A percentile compares a stretch with the other conserved stretches of the same genome.
These are phyloP conservation scores for Parnassius smintheus DNA, from an alignment of 2,888 invertebrate species.

Conservation along the genomic window DNA sequence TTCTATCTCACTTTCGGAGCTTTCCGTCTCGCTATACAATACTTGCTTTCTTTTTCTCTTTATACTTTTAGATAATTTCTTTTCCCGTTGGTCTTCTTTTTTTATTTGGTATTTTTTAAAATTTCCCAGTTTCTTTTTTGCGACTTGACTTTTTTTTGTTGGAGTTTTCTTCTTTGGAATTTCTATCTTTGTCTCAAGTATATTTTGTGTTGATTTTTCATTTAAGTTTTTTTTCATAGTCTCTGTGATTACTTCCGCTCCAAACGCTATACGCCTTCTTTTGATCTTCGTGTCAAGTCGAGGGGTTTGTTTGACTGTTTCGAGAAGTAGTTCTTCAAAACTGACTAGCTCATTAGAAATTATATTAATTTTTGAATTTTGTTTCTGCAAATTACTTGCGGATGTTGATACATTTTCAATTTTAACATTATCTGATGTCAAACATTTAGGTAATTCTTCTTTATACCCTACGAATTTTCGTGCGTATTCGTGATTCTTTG, in stretches of 20 bases:
- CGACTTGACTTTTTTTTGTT: too few relatives aligned
- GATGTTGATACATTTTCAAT: background rate
- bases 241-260: conserved; percentile 5
- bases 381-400: background rate
- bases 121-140: too few relatives aligned
- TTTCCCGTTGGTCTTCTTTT: too few relatives aligned
- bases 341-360: background rate
- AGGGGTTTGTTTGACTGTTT: conserved; percentile 11
- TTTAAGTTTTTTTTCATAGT: conserved; percentile 7
- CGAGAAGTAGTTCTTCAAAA: conserved; percentile 9
- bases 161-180: too few relatives aligned
- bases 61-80: too few relatives aligned
- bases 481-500: conserved; percentile 4
- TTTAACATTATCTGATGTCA: background rate
- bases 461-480: conserved; percentile 4
- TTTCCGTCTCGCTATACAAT: too few relatives aligned
- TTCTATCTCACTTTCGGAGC: too few relatives aligned
- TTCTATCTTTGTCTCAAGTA: conserved; percentile 6
- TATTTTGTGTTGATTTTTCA: conserved; percentile 4
- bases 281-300: background rate
- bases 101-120: too few relatives aligned
- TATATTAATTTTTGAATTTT: conserved; percentile 8
- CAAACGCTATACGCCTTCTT: background rate
- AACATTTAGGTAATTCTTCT: conserved; percentile 1
- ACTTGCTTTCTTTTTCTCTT: too few relatives aligned